These are phyloP conservation scores for Dysidea cf. avara DNA, from an alignment of 37 sponge, comb jelly and placozoan genomes.

Conservation along the genomic window DNA sequence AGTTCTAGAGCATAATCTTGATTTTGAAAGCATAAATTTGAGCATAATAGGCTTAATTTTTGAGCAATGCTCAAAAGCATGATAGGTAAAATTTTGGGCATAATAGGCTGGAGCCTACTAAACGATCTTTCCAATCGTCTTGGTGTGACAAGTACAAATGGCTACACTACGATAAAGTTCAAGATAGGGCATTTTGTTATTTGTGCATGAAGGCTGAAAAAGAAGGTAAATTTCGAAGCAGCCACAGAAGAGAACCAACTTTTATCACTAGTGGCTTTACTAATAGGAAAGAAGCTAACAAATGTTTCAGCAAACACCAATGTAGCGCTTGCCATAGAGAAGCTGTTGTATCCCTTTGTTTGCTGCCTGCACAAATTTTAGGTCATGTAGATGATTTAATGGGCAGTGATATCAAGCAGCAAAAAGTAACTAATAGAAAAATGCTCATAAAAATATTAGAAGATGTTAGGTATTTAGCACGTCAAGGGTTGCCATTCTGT, in stretches of 20 bases:
- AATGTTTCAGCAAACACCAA: conserved; percentile 67
- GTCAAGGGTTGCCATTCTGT: conserved; percentile 70
- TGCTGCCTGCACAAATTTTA: conserved; percentile 27
- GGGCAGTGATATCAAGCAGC: conserved; percentile 20
- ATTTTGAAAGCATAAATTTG: too few relatives aligned
- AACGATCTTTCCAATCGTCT: too few relatives aligned
- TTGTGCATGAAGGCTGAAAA: conserved; percentile 37
- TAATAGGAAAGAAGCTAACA: conserved; percentile 75
- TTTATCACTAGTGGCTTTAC: conserved; percentile 70
- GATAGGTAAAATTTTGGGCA: too few relatives aligned
- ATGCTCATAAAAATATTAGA: conserved; percentile 58
- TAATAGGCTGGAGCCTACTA: too few relatives aligned
- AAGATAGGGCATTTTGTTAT: conserved; percentile 45
- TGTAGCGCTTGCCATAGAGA: conserved; percentile 68
- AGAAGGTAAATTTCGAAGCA: conserved; percentile 46
- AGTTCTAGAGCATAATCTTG: too few relatives aligned
- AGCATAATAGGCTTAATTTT: too few relatives aligned
- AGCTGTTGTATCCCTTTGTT: conserved; percentile 45
- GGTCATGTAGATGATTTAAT: conserved; percentile 59
- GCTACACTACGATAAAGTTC: conserved; percentile 16
- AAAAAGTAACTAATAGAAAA: conserved; percentile 46
- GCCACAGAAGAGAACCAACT: conserved; percentile 54
- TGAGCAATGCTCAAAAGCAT: too few relatives aligned
- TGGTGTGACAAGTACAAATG: not conserved
- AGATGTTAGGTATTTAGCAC: conserved; percentile 61